Evolutionary conservation across 2,797 vertebrate species (phyloP).

Genomic region (Ibycter americanus): DNA sequence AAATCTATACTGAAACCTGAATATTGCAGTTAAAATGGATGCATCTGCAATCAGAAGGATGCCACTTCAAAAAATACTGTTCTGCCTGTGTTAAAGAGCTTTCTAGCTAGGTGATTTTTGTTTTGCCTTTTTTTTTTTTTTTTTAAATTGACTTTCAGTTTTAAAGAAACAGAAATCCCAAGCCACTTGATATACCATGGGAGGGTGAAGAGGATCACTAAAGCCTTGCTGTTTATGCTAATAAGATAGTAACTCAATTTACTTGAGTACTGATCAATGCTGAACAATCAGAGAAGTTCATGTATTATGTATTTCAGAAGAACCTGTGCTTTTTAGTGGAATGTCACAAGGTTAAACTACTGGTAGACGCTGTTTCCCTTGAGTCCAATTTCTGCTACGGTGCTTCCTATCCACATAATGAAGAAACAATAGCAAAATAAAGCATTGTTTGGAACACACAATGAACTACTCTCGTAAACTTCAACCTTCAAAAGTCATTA

Average conservation of each 20-base stretch:
- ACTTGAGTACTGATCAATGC: slow-evolving; percentile 96
- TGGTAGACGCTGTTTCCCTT: slow-evolving; percentile 84
- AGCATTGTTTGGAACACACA: slow-evolving; percentile 75
- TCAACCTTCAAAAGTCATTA: slow-evolving; percentile 81
- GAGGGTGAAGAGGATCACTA: slow-evolving; percentile 74
- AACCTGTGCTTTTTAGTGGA: slow-evolving; percentile 88
- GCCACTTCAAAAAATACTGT: neutral
- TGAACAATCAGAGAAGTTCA: slow-evolving; percentile 88
- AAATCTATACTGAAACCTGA: slow-evolving; percentile 50
- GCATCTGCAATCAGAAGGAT: neutral
- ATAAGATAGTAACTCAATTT: slow-evolving; percentile 93
- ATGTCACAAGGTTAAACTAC: slow-evolving; percentile 91
- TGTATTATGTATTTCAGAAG: slow-evolving; percentile 93
- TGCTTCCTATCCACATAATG: slow-evolving; percentile 73
- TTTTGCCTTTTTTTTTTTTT: neutral
- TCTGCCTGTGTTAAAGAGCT: slow-evolving; percentile 8
- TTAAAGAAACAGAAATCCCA: slow-evolving; percentile 65
- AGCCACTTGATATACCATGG: slow-evolving; percentile 44
- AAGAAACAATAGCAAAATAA: slow-evolving; percentile 81
- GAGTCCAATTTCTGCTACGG: slow-evolving; percentile 85
- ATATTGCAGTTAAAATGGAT: slow-evolving; percentile 23
- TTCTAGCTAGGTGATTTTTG: neutral
- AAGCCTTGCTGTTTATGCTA: slow-evolving; percentile 87
- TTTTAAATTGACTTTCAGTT: slow-evolving; percentile 52
- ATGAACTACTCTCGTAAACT: slow-evolving; percentile 82